Conservation (phyloP, 2,888 invertebrate species). For the Noctua janthina region DNA sequence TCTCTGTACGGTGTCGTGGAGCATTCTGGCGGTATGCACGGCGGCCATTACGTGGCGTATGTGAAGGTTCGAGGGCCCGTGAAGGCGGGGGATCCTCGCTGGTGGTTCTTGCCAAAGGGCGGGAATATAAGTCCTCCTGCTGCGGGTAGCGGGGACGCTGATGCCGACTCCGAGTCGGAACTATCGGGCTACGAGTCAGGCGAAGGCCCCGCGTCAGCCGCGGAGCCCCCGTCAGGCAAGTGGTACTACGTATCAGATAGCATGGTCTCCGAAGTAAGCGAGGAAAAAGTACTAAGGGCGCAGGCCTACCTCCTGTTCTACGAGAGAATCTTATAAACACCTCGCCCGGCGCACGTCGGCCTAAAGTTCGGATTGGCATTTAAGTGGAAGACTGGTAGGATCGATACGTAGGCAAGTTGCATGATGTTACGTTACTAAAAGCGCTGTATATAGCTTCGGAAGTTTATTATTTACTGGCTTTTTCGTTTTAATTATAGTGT, state of each 20-base stretch:
- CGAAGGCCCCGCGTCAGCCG: conserved; percentile 80
- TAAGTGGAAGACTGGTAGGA: conserved; percentile 84
- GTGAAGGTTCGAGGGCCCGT: conserved; percentile 95
- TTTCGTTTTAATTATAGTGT: conserved; percentile 59
- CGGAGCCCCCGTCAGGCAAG: conserved; percentile 91
- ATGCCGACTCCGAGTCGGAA: conserved; percentile 90
- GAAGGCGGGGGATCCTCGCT: conserved; percentile 91
- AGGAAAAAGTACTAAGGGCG: conserved; percentile 94
- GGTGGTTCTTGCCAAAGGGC: conserved; percentile 93
- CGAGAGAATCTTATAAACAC: conserved; percentile 95
- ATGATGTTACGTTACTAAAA: conserved; percentile 64
- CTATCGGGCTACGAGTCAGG: conserved; percentile 90
- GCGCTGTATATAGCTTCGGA: conserved; percentile 82
- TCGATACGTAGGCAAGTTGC: conserved; percentile 67
- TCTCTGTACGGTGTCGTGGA: conserved; percentile 98
- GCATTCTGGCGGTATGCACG: conserved; percentile 97
- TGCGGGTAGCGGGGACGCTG: conserved; percentile 83
- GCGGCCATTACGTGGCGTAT: conserved; percentile 97
- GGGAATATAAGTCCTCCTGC: conserved; percentile 89
- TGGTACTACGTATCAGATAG: conserved; percentile 99
- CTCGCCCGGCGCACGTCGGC: conserved; percentile 56
- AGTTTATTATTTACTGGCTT: conserved; percentile 63
- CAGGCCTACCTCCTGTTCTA: conserved; percentile 99
- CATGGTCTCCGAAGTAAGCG: conserved; percentile 94
- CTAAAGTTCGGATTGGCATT: conserved; percentile 80